phyloP scores from a whole-genome alignment of 2,888 invertebrate species.

The Drosophila neutralis region DNA sequence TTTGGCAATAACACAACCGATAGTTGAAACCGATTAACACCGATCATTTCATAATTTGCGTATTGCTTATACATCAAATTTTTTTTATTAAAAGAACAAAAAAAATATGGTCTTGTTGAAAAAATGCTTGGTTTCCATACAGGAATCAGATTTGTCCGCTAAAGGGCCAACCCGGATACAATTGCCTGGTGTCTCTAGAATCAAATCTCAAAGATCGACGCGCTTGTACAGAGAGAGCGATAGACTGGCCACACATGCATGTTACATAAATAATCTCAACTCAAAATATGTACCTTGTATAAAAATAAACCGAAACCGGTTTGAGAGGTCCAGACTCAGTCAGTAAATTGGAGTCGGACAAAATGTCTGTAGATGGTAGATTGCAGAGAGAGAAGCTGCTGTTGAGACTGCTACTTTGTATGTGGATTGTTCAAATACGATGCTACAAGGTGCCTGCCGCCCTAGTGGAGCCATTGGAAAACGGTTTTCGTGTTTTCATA shows the following conservation, averaged over 20 bases:
- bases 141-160: neutral
- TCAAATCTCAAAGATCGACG: neutral
- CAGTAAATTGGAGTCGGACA: neutral
- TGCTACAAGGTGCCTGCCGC: constrained; percentile 69
- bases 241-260: neutral
- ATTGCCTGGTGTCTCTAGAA: neutral
- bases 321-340: neutral
- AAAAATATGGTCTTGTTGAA: neutral
- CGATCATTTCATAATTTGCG: neutral
- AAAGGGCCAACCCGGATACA: neutral
- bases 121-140: neutral
- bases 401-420: constrained; percentile 8
- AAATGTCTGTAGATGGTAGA: constrained; percentile 5
- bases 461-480: constrained; percentile 58
- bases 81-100: neutral
- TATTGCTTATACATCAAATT: neutral
- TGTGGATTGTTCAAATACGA: constrained; percentile 10
- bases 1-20: neutral
- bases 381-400: neutral
- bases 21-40: neutral
- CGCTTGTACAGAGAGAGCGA: neutral
- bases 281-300: neutral
- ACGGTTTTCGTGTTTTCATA: constrained; percentile 79
- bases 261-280: neutral
- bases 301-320: neutral